Conservation (phyloP, 1,140 invertebrate genomes). For the Colletes gigas region DNA sequence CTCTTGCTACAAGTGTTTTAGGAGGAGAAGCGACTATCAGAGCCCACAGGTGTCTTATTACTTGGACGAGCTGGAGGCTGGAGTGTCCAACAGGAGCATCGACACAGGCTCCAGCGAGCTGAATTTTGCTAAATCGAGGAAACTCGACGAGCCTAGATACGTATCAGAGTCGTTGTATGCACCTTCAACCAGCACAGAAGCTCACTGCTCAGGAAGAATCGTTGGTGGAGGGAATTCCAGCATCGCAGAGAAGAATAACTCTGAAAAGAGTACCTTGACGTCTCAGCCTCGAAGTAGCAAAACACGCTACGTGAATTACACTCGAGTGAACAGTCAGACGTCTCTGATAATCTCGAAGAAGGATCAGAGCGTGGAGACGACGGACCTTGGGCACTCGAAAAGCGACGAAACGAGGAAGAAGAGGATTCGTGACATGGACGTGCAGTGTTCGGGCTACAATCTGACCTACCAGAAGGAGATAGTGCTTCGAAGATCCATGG, state of each 20-base stretch:
- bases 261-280: background rate
- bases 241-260: background rate
- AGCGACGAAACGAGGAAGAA: background rate
- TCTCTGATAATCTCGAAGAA: background rate
- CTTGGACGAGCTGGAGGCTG: background rate
- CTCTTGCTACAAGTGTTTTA: slow-evolving; percentile 9
- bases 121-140: background rate
- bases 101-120: background rate
- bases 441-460: background rate
- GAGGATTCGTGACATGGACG: background rate
- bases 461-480: slow-evolving; percentile 10
- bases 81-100: background rate
- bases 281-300: background rate
- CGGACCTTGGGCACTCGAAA: background rate
- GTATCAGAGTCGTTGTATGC: background rate
- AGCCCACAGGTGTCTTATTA: background rate
- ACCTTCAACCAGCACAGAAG: slow-evolving; percentile 11
- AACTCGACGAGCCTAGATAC: too few species aligned
- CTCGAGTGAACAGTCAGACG: background rate
- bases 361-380: background rate
- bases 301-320: background rate
- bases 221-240: background rate
- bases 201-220: slow-evolving; percentile 9
- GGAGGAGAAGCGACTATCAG: background rate
- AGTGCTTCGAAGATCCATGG: background rate